phyloP scores from a whole-genome alignment of 2,797 vertebrate species.

The Karalla daura region DNA sequence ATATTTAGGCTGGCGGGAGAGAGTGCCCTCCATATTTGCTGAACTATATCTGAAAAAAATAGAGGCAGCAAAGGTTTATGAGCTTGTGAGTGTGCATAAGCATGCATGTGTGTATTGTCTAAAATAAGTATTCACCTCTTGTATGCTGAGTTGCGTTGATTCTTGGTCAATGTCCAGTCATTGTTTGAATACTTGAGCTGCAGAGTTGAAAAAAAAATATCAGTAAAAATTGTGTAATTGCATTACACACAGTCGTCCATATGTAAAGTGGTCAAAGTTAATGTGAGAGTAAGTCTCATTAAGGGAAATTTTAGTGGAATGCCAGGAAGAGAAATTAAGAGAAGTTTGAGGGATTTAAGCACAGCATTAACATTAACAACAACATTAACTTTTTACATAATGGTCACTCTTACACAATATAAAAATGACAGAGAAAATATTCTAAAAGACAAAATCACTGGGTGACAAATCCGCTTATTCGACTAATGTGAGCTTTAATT shows the following conservation, averaged over 20 bases:
- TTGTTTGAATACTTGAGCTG: constrained; percentile 87
- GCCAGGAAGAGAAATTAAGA: background rate
- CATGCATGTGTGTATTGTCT: background rate
- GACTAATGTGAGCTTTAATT: constrained; percentile 25
- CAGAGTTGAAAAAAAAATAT: constrained; percentile 51
- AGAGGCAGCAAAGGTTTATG: too few species aligned
- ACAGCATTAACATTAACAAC: too few species aligned
- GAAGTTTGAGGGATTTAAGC: too few species aligned
- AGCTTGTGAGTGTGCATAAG: background rate
- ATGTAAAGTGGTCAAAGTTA: background rate
- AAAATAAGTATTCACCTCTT: constrained; percentile 81
- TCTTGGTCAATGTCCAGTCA: constrained; percentile 85
- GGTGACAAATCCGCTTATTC: constrained; percentile 11
- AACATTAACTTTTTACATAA: too few species aligned
- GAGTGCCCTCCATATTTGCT: constrained; percentile 74
- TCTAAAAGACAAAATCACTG: constrained; percentile 2
- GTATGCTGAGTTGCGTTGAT: constrained; percentile 80
- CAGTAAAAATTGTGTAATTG: constrained; percentile 1
- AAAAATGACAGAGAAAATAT: background rate
- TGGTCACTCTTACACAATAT: background rate
- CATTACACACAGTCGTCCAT: too few species aligned
- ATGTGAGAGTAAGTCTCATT: background rate
- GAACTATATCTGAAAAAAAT: constrained; percentile 75
- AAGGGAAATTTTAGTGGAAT: background rate
- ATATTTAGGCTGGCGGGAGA: constrained; percentile 65